phyloP scores from a whole-genome alignment of 2,797 vertebrate genomes.

The Pipistrellus pygmaeus region DNA sequence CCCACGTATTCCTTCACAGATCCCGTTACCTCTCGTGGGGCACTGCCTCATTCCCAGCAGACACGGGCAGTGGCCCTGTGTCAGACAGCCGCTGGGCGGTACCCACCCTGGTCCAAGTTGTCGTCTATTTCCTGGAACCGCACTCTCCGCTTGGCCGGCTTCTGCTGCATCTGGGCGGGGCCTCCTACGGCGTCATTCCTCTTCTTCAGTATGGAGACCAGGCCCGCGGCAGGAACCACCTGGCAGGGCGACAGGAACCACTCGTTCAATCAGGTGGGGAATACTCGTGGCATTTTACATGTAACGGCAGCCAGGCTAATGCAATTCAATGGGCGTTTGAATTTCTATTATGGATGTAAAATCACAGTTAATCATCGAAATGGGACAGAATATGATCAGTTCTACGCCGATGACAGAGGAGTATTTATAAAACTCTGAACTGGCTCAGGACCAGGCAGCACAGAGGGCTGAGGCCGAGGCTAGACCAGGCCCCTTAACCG shows the following conservation, averaged over 20 bases:
- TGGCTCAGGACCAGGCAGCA: neutral
- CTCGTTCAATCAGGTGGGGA: neutral
- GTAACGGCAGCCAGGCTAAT: neutral
- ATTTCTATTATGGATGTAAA: neutral
- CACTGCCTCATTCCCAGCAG: neutral
- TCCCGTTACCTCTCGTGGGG: rapidly evolving
- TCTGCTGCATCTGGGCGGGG: conserved; percentile 86
- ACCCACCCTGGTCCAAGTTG: conserved; percentile 92
- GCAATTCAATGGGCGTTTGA: neutral
- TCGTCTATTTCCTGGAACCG: conserved; percentile 96
- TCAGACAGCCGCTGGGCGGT: neutral
- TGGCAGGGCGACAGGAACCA: conserved; percentile 78
- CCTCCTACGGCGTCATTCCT: conserved; percentile 90
- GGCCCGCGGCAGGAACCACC: conserved; percentile 92
- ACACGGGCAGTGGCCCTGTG: neutral
- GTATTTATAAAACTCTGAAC: neutral
- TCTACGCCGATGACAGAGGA: neutral
- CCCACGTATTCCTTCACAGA: neutral
- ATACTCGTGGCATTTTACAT: neutral
- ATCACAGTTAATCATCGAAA: neutral
- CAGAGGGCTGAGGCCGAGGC: neutral
- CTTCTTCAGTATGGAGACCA: conserved; percentile 98
- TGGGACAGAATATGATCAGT: neutral
- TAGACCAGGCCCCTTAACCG: neutral
- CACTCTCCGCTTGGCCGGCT: conserved; percentile 93